phyloP scores from a whole-genome alignment of 2,113 vertebrate species.

The Caretta caretta region DNA sequence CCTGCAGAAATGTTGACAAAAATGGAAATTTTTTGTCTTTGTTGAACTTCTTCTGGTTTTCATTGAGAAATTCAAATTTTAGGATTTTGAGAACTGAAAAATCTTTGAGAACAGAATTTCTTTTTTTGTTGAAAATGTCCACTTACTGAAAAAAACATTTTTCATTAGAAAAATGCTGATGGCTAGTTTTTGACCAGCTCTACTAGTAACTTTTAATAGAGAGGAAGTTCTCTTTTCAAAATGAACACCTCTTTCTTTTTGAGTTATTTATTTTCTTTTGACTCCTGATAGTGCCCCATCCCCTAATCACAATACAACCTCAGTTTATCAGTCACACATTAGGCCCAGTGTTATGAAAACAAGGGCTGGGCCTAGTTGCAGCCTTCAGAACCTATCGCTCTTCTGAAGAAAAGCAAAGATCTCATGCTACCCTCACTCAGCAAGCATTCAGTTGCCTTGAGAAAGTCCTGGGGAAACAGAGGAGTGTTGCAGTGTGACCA shows the following conservation, averaged over 20 bases:
- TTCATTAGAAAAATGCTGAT: neutral
- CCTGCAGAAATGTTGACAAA: neutral
- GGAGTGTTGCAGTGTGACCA: neutral
- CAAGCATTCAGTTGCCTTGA: neutral
- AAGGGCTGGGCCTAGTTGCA: neutral
- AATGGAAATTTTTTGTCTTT: neutral
- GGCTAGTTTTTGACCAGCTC: neutral
- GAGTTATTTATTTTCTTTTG: neutral
- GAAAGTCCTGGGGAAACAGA: neutral
- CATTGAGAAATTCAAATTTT: neutral
- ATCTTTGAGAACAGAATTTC: neutral
- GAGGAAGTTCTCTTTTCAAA: neutral
- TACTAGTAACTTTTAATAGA: neutral
- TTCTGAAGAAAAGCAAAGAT: neutral
- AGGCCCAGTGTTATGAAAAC: neutral
- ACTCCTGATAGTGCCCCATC: neutral
- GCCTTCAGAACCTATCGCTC: neutral
- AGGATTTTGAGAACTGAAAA: neutral
- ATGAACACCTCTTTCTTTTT: neutral
- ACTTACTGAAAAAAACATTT: constrained; percentile 3
- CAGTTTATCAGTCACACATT: neutral
- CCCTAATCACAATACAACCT: neutral
- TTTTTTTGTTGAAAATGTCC: neutral
- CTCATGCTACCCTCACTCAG: neutral
- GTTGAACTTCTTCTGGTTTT: neutral